These are phyloP conservation scores for Mirza zaza DNA, from an alignment of 2,113 vertebrate genomes.

Conservation along the genomic window DNA sequence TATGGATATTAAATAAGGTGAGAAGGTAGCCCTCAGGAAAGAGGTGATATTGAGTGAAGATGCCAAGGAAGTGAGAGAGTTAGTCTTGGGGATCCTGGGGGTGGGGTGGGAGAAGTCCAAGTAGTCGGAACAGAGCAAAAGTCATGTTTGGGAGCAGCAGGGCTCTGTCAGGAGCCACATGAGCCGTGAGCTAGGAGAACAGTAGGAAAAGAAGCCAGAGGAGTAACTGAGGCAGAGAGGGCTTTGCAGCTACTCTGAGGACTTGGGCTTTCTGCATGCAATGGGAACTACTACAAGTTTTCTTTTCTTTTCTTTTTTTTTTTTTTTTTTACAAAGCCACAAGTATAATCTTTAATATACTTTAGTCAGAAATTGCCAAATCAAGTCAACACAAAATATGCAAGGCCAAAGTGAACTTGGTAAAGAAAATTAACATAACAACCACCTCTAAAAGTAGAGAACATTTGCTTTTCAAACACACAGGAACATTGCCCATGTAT, in stretches of 20 bases:
- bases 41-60: background rate
- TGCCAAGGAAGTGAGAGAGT: background rate
- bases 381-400: background rate
- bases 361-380: background rate
- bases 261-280: background rate
- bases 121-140: background rate
- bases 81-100: background rate
- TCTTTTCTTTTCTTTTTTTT: background rate
- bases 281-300: background rate
- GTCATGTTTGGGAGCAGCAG: background rate
- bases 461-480: background rate
- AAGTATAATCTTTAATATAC: background rate
- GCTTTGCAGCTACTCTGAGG: background rate
- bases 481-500: background rate
- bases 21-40: background rate
- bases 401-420: background rate
- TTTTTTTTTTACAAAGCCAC: background rate
- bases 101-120: background rate
- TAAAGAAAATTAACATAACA: background rate
- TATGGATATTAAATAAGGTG: background rate
- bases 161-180: background rate
- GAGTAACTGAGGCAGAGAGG: too few relatives aligned
- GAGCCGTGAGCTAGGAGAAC: background rate
- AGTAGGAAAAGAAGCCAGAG: background rate
- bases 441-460: background rate